Percentiles rank a stretch among this genome's conserved stretches.
Conservation (phyloP, 1,140 invertebrate genomes). For the Drosophila ogumai region DNA sequence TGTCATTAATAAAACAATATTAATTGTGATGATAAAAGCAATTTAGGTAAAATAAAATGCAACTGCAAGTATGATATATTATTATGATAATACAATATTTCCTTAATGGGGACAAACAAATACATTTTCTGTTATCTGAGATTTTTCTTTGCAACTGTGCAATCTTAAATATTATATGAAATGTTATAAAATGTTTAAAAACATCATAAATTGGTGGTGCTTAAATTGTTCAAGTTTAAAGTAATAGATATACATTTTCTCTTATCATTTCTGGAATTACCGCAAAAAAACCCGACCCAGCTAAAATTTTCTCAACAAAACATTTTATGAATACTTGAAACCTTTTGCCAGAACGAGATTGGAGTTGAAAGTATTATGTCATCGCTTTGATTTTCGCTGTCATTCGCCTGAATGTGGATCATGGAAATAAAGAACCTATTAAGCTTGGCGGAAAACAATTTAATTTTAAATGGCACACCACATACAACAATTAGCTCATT, state of each 20-base stretch:
- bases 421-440: slow-evolving; percentile 23
- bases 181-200: too few species aligned
- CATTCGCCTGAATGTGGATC: background rate
- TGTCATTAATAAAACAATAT: background rate
- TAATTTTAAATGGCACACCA: slow-evolving; percentile 16
- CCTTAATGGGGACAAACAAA: background rate
- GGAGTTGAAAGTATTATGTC: slow-evolving; percentile 8
- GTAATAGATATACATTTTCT: background rate
- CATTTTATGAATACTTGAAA: background rate
- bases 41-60: background rate
- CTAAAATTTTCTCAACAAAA: background rate
- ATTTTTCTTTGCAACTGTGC: too few species aligned
- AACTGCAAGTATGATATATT: background rate
- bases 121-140: too few species aligned
- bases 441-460: slow-evolving; percentile 13
- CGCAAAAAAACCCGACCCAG: background rate
- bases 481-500: slow-evolving; percentile 20
- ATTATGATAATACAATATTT: background rate
- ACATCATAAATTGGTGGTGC: too few species aligned
- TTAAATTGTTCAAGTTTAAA: background rate
- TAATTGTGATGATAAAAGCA: background rate
- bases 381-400: slow-evolving; percentile 12
- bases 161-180: too few species aligned
- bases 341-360: background rate
- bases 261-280: too few species aligned